These are phyloP conservation scores for Hemiprocne comata DNA, from an alignment of 2,113 vertebrate species.

Conservation along the genomic window DNA sequence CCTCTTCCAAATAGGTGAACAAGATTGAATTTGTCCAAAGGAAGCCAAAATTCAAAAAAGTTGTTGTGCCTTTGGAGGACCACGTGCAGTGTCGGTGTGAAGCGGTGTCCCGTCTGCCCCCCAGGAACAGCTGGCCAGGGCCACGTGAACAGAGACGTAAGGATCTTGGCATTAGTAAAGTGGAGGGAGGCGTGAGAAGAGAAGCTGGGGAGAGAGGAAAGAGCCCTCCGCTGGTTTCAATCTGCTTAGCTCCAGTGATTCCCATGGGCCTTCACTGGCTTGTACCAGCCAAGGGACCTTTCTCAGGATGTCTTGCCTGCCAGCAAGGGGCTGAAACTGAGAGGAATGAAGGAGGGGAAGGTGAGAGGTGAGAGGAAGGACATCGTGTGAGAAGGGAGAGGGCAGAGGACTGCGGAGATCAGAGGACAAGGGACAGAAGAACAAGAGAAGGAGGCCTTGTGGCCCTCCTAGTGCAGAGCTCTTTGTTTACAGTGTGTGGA, in stretches of 20 bases:
- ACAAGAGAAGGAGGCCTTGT: conserved; percentile 3
- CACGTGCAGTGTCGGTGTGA: conserved; percentile 90
- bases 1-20: conserved; percentile 79
- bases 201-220: background rate
- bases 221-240: background rate
- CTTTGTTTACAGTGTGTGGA: background rate
- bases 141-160: conserved; percentile 73
- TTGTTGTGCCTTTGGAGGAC: conserved; percentile 89
- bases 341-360: background rate
- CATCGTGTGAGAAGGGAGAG: background rate
- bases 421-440: conserved; percentile 11
- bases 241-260: background rate
- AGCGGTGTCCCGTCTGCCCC: background rate
- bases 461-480: background rate
- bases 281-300: background rate
- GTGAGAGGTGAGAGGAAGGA: background rate
- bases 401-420: background rate
- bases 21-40: conserved; percentile 86
- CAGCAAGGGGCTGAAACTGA: background rate
- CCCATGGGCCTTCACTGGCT: background rate
- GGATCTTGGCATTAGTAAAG: background rate
- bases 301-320: background rate
- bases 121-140: conserved; percentile 26
- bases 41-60: conserved; percentile 81
- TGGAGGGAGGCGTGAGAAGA: background rate